Base-by-base conservation (phyloP, 2,797 vertebrate genomes). In the Sitta carolinensis region DNA sequence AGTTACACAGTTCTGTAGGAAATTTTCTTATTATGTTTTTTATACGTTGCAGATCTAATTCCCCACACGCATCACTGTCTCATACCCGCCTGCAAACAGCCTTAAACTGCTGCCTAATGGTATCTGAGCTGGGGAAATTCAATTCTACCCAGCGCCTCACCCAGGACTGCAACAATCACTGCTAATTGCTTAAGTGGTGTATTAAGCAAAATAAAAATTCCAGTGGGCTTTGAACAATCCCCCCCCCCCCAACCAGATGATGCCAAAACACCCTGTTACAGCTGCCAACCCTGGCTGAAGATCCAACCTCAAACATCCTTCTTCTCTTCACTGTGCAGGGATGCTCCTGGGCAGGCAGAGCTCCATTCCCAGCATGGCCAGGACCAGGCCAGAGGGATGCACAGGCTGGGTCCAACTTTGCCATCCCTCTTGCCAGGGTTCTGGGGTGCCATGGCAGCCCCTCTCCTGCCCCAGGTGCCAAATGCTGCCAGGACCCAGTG, bases 171-270 rank as follows among this genome's bases (percentile, higher is more conserved):
- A 76, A 85, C 70, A 90, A 72, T 95, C n/a, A 7, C 45, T 82
- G 93, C 90, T 93, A 94, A 96, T 92, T 89, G 82, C 91, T 94
- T 92, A 87, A 96, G 86, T 68, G 72, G 82, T 69, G 54, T 86
- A 95, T 93, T 95, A 87, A 93, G 82, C 83, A 93, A 95, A 95
- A 94, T 78, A 76, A 93, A 88, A 91, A 94, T 90, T 92, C 92
- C 72, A 59, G 87, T 50, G 80, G 87, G 90, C 87, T 92, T 89
- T 84, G 59, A 88, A 18, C 4, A 11, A 6, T 5, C 14, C 30
- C 23, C 23, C 7, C 42, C 12, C 32, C 45, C 16, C 0, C 14
- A n/a, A 29, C 5, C 16, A 67, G 48, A 74, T 15, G 16, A 85
- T 87, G 88, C 80, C 83, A 87, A 74, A 86, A 75, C n/a, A 8